A percentile compares a stretch with the other conserved stretches of the same genome.
phyloP scores from a whole-genome alignment of 2,113 vertebrate genomes.

The Pionites leucogaster region DNA sequence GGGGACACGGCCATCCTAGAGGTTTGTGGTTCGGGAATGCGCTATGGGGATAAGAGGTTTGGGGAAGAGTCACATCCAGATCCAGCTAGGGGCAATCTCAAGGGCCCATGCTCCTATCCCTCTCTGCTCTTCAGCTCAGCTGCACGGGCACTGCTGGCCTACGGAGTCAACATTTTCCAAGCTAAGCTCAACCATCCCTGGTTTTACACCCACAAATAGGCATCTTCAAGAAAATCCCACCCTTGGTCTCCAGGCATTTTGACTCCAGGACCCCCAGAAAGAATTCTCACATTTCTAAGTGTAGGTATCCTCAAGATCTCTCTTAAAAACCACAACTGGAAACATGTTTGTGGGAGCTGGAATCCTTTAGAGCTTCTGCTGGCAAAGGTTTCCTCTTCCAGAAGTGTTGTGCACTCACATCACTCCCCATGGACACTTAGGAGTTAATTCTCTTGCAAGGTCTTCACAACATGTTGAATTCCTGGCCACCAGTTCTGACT shows the following conservation, averaged over 20 bases:
- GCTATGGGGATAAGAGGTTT: neutral
- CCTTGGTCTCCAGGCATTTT: neutral
- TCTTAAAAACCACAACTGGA: neutral
- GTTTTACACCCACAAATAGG: neutral
- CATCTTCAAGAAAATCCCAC: neutral
- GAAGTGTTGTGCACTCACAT: neutral
- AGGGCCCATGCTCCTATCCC: accelerated
- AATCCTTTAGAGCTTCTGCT: neutral
- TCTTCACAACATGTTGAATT: neutral
- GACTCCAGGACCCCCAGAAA: neutral
- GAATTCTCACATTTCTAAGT: neutral
- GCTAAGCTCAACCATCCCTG: neutral
- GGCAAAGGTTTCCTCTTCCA: neutral
- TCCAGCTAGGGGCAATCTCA: neutral
- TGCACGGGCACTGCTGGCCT: neutral
- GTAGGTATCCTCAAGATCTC: neutral
- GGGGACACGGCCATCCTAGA: neutral
- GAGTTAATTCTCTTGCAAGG: neutral
- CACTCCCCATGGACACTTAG: neutral
- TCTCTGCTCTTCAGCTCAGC: neutral
- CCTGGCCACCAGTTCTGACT: neutral
- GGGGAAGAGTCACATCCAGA: too few relatives aligned
- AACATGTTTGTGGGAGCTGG: neutral
- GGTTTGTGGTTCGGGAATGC: neutral
- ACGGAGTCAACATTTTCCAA: slow-evolving; percentile 16